Base-by-base conservation (phyloP, 53 echinoderm and acorn worm genomes). In the Crossaster papposus region DNA sequence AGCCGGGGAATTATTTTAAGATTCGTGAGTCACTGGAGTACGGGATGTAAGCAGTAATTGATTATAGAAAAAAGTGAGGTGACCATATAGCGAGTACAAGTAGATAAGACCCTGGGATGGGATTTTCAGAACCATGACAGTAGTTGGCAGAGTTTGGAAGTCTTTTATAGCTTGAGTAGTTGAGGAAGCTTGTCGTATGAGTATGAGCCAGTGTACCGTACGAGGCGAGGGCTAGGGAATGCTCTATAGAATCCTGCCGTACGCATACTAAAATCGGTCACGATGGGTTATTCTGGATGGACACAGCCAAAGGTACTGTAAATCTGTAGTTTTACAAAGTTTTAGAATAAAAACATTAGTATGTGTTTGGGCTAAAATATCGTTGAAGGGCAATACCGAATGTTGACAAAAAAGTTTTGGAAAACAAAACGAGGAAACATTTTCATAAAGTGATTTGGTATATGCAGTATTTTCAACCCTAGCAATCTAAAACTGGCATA, bases 11-110 rank as follows among this genome's bases (percentile, higher is more conserved):
- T 87, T 87, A 87, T 87, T 87, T 87, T 75, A 75, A 77, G 87
- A 51, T 87, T 11, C 35, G 58, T 87, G 87, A 87, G 75, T 87
- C 87, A 87, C 87, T 54, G 76, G 15, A 58, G 33, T 76, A 87
- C 75, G 87, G 87, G 87, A 87, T 87, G 77, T 87, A 76, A 87
- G 87, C 23, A 36, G 87, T 87, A 75, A 87, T 87, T 87, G 64
- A 62, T 55, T 87, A 62, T 76, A 58, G 22, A 11, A 2, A 26
- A 58, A 30, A 85, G 33, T 83, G 52, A 72, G 85, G 85, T 53
- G 51, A 70, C 53, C 33, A 82, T 82, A 35, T 82, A 35, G 24
- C 17, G 51, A 7, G 72, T 85, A 85, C 85, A 52, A 85, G 85
- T 36, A 54, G 35, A 55, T 36, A 35, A 10, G 33, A 76, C 77